Percentiles rank a stretch among this genome's conserved stretches.
These are phyloP conservation scores for Riparia riparia DNA, from an alignment of 2,113 vertebrate species.

Conservation along the genomic window DNA sequence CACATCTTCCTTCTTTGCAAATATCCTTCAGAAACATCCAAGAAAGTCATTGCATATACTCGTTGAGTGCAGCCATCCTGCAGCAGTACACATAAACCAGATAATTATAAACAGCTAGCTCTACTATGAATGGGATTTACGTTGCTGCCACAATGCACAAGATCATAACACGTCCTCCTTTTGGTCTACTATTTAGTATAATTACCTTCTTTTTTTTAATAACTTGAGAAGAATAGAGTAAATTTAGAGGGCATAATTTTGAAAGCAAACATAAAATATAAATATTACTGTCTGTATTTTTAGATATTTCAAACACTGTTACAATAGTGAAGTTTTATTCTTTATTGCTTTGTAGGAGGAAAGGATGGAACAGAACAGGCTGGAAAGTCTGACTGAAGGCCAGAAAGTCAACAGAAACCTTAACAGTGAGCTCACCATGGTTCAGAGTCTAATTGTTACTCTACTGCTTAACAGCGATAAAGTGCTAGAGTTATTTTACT, in stretches of 20 bases:
- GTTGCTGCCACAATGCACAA: constrained; percentile 81
- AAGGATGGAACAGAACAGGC: background rate
- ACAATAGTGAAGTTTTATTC: background rate
- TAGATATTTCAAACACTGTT: background rate
- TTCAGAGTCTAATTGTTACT: background rate
- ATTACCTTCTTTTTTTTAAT: background rate
- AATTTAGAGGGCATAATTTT: constrained; percentile 46
- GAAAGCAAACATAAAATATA: constrained; percentile 36
- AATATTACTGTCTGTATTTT: background rate
- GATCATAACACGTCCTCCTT: constrained; percentile 71
- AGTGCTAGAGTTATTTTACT: background rate
- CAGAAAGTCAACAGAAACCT: background rate
- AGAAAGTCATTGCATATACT: constrained; percentile 86
- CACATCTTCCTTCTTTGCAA: constrained; percentile 84
- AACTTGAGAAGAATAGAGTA: constrained; percentile 45
- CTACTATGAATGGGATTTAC: constrained; percentile 65
- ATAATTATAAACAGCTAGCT: constrained; percentile 84
- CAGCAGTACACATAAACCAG: constrained; percentile 86
- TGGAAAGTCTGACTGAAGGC: background rate
- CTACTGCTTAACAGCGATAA: background rate
- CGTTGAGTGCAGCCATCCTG: constrained; percentile 84
- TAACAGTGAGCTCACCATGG: background rate
- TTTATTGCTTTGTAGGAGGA: background rate
- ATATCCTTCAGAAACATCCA: constrained; percentile 86
- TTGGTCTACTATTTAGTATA: background rate